These are phyloP conservation scores for Shinisaurus crocodilurus DNA, from an alignment of 2,113 vertebrate genomes.

Conservation along the genomic window DNA sequence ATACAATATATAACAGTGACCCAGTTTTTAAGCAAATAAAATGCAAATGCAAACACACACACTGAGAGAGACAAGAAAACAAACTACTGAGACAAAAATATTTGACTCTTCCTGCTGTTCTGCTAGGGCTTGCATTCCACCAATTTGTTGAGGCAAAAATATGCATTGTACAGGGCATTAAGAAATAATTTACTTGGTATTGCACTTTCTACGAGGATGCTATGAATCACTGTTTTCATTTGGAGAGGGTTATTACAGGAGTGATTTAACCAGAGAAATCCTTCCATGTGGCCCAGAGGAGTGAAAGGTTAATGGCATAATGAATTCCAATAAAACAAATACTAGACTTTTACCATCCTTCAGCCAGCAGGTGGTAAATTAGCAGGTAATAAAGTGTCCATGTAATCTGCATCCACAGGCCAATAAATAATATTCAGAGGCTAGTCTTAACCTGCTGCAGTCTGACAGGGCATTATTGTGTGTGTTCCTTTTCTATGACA, in stretches of 20 bases:
- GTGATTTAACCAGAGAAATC: constrained; percentile 62
- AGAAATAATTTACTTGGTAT: constrained; percentile 62
- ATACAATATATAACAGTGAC: accelerated
- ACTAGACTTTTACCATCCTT: constrained; percentile 64
- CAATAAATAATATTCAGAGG: constrained; percentile 62
- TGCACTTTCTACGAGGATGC: constrained; percentile 41
- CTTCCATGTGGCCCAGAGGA: constrained; percentile 53
- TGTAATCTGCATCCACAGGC: constrained; percentile 63
- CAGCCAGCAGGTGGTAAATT: constrained; percentile 73
- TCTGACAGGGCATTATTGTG: constrained; percentile 53
- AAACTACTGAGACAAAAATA: neutral
- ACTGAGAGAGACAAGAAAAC: neutral
- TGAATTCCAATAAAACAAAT: constrained; percentile 77
- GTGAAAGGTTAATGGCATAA: constrained; percentile 78
- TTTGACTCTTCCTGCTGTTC: neutral
- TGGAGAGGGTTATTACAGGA: constrained; percentile 62
- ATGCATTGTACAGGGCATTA: constrained; percentile 23
- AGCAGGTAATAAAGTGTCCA: constrained; percentile 69
- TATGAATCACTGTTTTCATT: constrained; percentile 69
- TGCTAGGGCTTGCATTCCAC: neutral
- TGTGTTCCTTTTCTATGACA: neutral
- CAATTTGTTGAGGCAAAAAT: neutral
- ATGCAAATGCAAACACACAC: accelerated
- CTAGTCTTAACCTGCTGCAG: constrained; percentile 46
- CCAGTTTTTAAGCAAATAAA: accelerated